Evolutionary conservation across 2,888 invertebrate species (phyloP).

Genomic region (Hydraecia micacea): DNA sequence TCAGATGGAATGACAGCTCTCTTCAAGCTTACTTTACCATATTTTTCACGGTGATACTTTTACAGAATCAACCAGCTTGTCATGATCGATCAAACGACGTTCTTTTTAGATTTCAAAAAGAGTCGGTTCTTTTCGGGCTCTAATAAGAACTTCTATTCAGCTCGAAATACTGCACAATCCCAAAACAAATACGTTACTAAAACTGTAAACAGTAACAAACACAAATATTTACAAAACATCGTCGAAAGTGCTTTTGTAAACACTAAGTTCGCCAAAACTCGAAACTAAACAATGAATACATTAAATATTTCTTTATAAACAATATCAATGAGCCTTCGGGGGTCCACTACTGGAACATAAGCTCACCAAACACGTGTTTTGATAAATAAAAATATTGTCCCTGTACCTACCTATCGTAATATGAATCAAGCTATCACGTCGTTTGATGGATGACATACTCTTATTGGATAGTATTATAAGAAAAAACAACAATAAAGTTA

Average conservation of each 20-base stretch:
- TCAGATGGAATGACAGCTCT: background rate
- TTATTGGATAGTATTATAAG: conserved; percentile 48
- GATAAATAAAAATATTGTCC: conserved; percentile 22
- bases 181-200: conserved; percentile 12
- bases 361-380: background rate
- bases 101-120: background rate
- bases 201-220: conserved; percentile 14
- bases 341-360: background rate
- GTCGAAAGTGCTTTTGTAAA: conserved; percentile 10
- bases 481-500: conserved; percentile 44
- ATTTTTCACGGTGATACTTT: background rate
- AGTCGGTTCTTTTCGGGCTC: no score
- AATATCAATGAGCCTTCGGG: no score
- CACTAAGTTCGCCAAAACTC: background rate
- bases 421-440: conserved; percentile 65
- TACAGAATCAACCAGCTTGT: background rate
- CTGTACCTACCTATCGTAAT: conserved; percentile 30
- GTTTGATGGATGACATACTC: conserved; percentile 70
- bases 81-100: background rate
- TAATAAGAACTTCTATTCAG: background rate
- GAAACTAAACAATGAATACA: background rate
- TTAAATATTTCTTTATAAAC: background rate
- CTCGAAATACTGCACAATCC: background rate
- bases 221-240: conserved; percentile 12
- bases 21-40: background rate